Evolutionary conservation across 2,888 invertebrate genomes (phyloP), one percentile per base, ranked within the genome.

Genomic region (Fissipunctia ypsillon): DNA sequence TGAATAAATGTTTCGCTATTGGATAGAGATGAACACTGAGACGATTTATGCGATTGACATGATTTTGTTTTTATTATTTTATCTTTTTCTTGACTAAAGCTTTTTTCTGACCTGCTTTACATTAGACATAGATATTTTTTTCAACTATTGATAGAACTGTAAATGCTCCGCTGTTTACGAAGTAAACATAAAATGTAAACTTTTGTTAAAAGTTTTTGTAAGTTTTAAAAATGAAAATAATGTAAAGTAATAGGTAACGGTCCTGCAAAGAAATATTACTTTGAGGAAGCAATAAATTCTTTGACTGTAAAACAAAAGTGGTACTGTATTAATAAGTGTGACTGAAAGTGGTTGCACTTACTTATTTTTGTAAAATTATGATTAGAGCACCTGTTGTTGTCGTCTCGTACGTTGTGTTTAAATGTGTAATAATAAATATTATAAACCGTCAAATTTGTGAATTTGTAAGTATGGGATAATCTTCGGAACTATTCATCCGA

Each of bases 21-120:
- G 25, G 54, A 68, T 61, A 50, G 25, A 56, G n/a, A 22, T 50
- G 56, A 56, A 38, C 50, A 63, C 41, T 19, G 14, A 61, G 43
- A 56, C 48, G 54, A 77, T 63, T 76, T 70, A 69, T 69, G n/a
- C n/a, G 69, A 76, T 43, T 60, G 61, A 54, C 77, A 76, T 45
- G 31, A 76, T 63, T 69, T 56, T 28, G n/a, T 59, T 76, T 67
- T 48, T 14, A 45, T 22, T 28, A 45, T 35, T 22, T n/a, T 43
- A 65, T 66, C 1, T 59, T 43, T 48, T 25, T 52, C 14, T n/a
- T 52, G 2, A 35, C n/a, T n/a, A 43, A 57, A 67, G 9, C 25
- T 16, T 35, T 76, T 57, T 68, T 12, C 5, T 76, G 68, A 59
- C 57, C 74, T 59, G 68, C 22, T 74, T 68, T 52, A 59, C 14